Conservation (phyloP, 2,888 invertebrate genomes). For the Ectropis crepuscularia region DNA sequence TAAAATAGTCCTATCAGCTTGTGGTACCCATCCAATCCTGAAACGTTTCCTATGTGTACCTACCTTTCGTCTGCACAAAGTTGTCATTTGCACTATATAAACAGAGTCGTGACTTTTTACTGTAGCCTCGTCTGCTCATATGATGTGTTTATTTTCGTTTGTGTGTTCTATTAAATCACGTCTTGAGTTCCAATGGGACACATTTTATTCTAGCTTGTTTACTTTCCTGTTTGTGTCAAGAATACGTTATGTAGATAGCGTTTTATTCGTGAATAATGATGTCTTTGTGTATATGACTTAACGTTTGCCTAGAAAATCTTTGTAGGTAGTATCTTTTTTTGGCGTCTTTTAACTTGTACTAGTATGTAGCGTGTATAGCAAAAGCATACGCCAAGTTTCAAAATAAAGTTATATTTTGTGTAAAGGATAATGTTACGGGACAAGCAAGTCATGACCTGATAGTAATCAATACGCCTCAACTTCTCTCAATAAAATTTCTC, state of each 20-base stretch:
- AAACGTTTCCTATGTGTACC: not conserved
- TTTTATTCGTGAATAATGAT: conserved; percentile 27
- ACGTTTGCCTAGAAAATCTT: too few species aligned
- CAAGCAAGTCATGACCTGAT: too few species aligned
- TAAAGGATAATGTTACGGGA: too few species aligned
- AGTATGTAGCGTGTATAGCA: too few species aligned
- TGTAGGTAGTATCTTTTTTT: too few species aligned
- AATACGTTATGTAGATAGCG: conserved; percentile 29
- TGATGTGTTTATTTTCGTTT: conserved; percentile 14
- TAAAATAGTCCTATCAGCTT: too few species aligned
- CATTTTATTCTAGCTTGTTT: conserved; percentile 20
- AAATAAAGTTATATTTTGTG: too few species aligned
- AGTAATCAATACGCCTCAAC: too few species aligned
- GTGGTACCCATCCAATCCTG: too few species aligned
- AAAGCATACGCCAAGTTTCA: too few species aligned
- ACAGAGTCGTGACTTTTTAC: conserved; percentile 10
- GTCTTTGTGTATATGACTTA: conserved; percentile 3
- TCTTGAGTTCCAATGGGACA: conserved; percentile 15
- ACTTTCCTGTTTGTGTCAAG: conserved; percentile 36
- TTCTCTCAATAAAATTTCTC: too few species aligned
- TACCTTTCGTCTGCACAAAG: not conserved
- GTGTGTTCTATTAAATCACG: conserved; percentile 15
- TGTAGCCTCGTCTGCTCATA: not conserved
- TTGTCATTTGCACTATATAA: conserved; percentile 5
- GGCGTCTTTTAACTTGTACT: too few species aligned